Base-by-base conservation (phyloP, 2,888 invertebrate species). In the Megaustenia siamemsis region DNA sequence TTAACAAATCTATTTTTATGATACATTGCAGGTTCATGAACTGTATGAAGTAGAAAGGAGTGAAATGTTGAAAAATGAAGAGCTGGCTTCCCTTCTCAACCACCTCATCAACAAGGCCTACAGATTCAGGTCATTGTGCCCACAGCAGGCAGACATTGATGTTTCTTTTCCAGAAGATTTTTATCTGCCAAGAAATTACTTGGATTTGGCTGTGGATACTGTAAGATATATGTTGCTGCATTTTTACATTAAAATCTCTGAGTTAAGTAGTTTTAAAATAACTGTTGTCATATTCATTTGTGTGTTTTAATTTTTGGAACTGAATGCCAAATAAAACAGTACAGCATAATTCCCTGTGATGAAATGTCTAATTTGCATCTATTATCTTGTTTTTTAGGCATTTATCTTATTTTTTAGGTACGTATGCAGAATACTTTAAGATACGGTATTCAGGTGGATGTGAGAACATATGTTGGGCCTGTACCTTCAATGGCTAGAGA, bases 381-480 rank as follows among this genome's bases (percentile, higher is more conserved):
- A n/a, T n/a, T n/a, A n/a, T n/a, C n/a, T n/a, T n/a, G n/a, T n/a
- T n/a, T n/a, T n/a, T n/a, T n/a, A n/a, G n/a, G 2, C 24, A 56
- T 78, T 60, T 18, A 24, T 63, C 38, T 40, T 40, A 24, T n/a
- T 38, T 60, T 43, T 1, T 60, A 85, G 85, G 85, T 94, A 0
- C 90, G 92, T 21, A 93, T 94, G 91, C 93, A 93, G 88, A 94
- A 94, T 86, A 92, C 93, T 0, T 86, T 93, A 24, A 88, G 94
- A 32, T 94, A 93, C 87, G 94, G 93, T 6, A 92, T 93, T 45
- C 93, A 94, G 86, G 93, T 93, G 2, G 94, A 94, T 86, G 93
- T 93, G 1, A 89, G 90, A 49, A 93, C 93, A n/a, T 92, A 92
- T 83, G 90, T 91, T 6, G 93, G 93, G 3, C 93, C 94, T 0